Conservation (phyloP, 2,797 vertebrate genomes). For the Hemibagrus guttatus region DNA sequence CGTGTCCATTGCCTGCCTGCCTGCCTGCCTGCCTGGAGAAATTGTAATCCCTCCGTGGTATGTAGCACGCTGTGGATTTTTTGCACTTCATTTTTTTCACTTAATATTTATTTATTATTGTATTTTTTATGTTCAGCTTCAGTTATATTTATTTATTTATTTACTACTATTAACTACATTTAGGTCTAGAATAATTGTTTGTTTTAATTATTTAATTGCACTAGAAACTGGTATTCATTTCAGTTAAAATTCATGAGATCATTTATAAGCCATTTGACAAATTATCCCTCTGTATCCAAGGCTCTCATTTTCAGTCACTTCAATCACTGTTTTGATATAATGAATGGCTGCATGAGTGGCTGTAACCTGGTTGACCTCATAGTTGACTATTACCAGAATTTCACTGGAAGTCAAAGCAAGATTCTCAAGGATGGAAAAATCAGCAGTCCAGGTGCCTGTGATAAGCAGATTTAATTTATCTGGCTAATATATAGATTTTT, state of each 20-base stretch:
- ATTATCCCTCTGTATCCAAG: neutral
- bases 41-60: neutral
- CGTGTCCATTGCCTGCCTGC: conserved; percentile 29
- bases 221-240: conserved; percentile 42
- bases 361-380: conserved; percentile 2
- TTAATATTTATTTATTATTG: neutral
- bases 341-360: neutral
- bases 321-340: conserved; percentile 32
- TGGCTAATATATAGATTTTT: neutral
- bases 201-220: conserved; percentile 36
- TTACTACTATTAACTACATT: neutral
- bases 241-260: conserved; percentile 50
- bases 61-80: neutral
- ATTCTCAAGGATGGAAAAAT: neutral
- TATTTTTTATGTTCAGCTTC: neutral
- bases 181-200: conserved; percentile 38
- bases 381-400: neutral
- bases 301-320: conserved; percentile 53
- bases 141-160: neutral
- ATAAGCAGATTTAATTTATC: conserved; percentile 1
- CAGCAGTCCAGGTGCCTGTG: neutral
- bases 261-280: conserved; percentile 9
- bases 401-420: neutral
- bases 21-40: conserved; percentile 21
- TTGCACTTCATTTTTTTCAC: neutral